Base-by-base conservation (phyloP, 2,888 invertebrate genomes). In the Choreutis nemorana region DNA sequence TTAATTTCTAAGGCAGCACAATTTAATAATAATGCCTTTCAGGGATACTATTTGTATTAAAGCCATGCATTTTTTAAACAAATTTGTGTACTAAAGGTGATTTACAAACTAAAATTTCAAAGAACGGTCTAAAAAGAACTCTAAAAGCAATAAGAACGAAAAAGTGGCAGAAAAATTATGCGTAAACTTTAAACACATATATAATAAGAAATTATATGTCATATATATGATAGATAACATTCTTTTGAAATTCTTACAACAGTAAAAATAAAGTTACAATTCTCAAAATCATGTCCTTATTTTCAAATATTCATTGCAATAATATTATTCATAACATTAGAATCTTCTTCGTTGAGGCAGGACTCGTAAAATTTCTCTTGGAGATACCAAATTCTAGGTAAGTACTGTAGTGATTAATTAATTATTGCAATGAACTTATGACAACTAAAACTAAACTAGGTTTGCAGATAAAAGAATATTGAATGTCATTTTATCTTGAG, bases 181-280 rank as follows among this genome's bases (percentile, higher is more conserved):
- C n/a, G n/a, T n/a, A 61, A 55, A 43, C 42, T 40, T 48, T 48
- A 50, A 50, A 48, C 46, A 37, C 41, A 44, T 51, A 53, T 45
- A 48, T 54, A 55, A 54, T 45, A 48, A 50, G 42, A 52, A 43
- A 43, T 45, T 41, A 35, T 52, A 23, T 10, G 13, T 13, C 23
- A 11, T 4, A 65, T 65, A 66, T 66, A 63, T 70, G 45, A 58
- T 59, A 63, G n/a, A n/a, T 66, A 71, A 66, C 61, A 71, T 71
- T 70, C 47, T 50, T 50, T 54, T 67, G 62, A 63, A 68, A 59
- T 73, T 62, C 71, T 70, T 67, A 65, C 50, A 60, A 53, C 43
- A 55, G 49, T 57, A 58, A 42, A 58, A 62, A 56, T 40, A 50
- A 54, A 44, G 23, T 23, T 11, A 52, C 42, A 45, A 48, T 53